Base-by-base conservation (phyloP, 2,888 invertebrate genomes). In the Cactoblastis cactorum region DNA sequence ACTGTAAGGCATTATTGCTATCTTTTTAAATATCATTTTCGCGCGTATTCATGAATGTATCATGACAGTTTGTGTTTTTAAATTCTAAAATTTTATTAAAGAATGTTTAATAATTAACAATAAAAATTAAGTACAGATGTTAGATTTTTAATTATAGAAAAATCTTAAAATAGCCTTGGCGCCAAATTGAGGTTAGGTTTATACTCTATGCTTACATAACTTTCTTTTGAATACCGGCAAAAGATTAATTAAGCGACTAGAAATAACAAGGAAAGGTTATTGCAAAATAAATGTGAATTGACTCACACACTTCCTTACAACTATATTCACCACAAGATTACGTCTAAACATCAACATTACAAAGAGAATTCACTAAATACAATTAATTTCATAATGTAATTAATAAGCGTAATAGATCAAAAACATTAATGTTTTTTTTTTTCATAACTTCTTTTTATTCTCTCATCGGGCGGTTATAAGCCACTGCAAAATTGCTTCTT, bases 401-500 rank as follows among this genome's bases (percentile, higher is more conserved):
- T 88, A 88, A 88, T 89, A 89, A 89, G 88, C 88, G 88, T 89
- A 89, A 83, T 89, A 88, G 88, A 88, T 87, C 82, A 86, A 87
- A 79, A 85, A 86, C 85, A 83, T 83, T 81, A 71, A 80, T 77
- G 80, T 83, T 83, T 84, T 82, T 80, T n/a, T 74, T 73, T 67
- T 62, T 49, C 37, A 65, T 62, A 57, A 57, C 68, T 71, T 61
- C 53, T 54, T 56, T 62, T 60, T 55, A 50, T 53, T 53, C 49
- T 56, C 60, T 57, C 52, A 55, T 51, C 55, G 55, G 67, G 65
- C 67, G 59, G 50, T 48, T 43, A 51, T 66, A 71, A 73, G 73
- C 70, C 74, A 71, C 69, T 67, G 58, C 49, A 43, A 54, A 55
- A 69, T 72, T 72, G 69, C 70, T 74, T 74, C 50, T 48, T 51